A percentile compares a stretch with the other conserved stretches of the same genome.
Conservation (phyloP, 1,140 invertebrate genomes). For the Drosophila melanica region DNA sequence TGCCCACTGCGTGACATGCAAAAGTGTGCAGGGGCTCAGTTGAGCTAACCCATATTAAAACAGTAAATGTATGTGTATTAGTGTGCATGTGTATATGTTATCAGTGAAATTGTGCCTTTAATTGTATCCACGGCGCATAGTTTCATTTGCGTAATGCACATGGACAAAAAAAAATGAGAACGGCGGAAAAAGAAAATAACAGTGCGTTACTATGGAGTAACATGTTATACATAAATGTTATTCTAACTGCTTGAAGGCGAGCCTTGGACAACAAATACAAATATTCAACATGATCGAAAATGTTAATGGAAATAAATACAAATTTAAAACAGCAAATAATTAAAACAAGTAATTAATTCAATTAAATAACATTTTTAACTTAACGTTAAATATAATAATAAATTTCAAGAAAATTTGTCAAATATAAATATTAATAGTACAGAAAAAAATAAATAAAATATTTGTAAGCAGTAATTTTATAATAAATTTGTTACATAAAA, state of each 20-base stretch:
- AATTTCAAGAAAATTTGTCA: too few relatives aligned
- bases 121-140: neutral
- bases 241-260: neutral
- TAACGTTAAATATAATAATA: too few relatives aligned
- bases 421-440: too few relatives aligned
- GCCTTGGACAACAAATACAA: neutral
- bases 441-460: too few relatives aligned
- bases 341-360: neutral
- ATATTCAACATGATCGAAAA: neutral
- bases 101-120: constrained; percentile 20
- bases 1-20: neutral
- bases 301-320: neutral
- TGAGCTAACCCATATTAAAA: constrained; percentile 23
- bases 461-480: too few relatives aligned
- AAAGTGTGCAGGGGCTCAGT: neutral
- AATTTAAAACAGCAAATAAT: neutral
- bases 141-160: constrained; percentile 18
- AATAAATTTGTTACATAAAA: too few relatives aligned
- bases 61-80: neutral
- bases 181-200: too few relatives aligned
- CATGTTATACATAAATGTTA: neutral
- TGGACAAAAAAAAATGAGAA: constrained; percentile 2
- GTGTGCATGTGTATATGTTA: neutral
- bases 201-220: constrained; percentile 7
- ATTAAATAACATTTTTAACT: neutral